A percentile compares a stretch with the other conserved stretches of the same genome.
phyloP scores from a whole-genome alignment of 2,888 invertebrate genomes.

The Drosophila lutescens region DNA sequence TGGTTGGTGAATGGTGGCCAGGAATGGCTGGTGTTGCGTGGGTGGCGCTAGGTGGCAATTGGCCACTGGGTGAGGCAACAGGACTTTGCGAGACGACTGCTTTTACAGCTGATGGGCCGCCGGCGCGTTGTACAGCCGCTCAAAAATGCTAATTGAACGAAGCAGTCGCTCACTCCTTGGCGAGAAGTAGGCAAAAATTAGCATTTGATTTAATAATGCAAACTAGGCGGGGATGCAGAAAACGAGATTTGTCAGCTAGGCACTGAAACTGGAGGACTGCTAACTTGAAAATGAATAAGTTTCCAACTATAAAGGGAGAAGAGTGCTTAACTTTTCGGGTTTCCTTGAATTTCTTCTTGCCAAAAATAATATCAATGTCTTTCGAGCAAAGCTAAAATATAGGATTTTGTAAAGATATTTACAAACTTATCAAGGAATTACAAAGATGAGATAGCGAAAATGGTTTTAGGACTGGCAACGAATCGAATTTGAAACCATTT shows the following conservation, averaged over 20 bases:
- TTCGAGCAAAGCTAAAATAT: background rate
- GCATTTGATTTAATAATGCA: slow-evolving; percentile 61
- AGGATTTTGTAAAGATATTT: too few relatives aligned
- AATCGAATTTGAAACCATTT: too few relatives aligned
- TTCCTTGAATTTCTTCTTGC: background rate
- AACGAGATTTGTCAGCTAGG: slow-evolving; percentile 4
- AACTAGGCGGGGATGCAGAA: slow-evolving; percentile 14
- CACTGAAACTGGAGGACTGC: background rate
- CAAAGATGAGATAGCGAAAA: too few relatives aligned
- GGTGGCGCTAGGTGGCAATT: slow-evolving; percentile 1
- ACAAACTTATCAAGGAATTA: too few relatives aligned
- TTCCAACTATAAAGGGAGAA: background rate
- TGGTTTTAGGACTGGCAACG: too few relatives aligned
- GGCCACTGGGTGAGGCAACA: slow-evolving; percentile 19
- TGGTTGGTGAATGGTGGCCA: background rate
- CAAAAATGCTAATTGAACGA: slow-evolving; percentile 57
- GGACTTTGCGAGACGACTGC: slow-evolving; percentile 38
- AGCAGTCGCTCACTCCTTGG: slow-evolving; percentile 8
- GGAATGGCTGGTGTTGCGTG: background rate
- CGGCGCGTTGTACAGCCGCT: slow-evolving; percentile 9
- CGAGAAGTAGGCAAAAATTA: slow-evolving; percentile 42
- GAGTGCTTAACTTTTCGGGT: background rate
- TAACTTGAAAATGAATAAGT: background rate
- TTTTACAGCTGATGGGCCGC: slow-evolving; percentile 27
- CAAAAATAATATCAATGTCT: background rate